Conservation (phyloP, 2,888 invertebrate genomes). For the Odontothrips loti region DNA sequence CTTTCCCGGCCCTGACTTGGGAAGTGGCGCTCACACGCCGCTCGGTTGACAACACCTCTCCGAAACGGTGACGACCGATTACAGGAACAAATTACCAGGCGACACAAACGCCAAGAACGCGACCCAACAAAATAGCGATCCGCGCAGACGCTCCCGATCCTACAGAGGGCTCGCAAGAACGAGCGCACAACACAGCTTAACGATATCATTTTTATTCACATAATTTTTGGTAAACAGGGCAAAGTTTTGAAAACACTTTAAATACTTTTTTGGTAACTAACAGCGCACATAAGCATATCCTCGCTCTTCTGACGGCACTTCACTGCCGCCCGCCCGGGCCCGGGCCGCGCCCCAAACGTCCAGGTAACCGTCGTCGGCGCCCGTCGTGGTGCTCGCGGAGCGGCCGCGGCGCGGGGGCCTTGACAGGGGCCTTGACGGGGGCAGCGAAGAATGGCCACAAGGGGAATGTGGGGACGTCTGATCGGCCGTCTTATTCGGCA, state of each 20-base stretch:
- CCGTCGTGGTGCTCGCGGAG: too few relatives aligned
- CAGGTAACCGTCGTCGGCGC: too few relatives aligned
- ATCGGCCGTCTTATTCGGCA: not conserved
- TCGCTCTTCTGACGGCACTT: not conserved
- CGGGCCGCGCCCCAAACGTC: not conserved
- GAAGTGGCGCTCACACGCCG: not conserved
- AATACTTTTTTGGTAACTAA: conserved; percentile 25
- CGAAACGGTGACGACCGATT: not conserved
- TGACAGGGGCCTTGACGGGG: not conserved
- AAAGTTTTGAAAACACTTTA: not conserved
- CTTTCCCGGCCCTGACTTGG: not conserved
- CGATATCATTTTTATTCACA: not conserved
- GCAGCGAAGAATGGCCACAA: not conserved
- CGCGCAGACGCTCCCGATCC: not conserved
- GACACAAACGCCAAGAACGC: not conserved
- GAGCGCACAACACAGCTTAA: not conserved
- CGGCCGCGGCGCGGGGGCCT: not conserved
- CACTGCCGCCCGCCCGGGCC: not conserved
- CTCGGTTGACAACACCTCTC: not conserved
- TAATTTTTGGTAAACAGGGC: conserved; percentile 23
- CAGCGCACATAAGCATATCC: not conserved
- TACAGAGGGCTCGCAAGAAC: not conserved
- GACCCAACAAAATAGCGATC: too few relatives aligned
- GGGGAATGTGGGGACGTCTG: not conserved
- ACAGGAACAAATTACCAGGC: conserved; percentile 4